phyloP scores from a whole-genome alignment of 2,888 invertebrate genomes.

The Chymomyza fuscimana region DNA sequence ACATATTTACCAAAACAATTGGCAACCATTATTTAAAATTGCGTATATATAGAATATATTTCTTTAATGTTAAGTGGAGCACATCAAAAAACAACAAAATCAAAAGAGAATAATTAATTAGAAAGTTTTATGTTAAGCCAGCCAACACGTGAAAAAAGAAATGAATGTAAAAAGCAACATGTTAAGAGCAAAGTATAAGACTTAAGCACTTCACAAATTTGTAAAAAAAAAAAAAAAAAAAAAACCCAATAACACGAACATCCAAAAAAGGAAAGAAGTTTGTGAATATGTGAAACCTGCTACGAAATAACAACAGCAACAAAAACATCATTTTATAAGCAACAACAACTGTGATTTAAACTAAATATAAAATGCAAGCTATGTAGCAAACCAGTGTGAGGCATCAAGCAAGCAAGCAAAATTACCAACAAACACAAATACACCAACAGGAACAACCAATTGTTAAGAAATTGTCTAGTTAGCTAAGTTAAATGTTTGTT shows the following conservation, averaged over 20 bases:
- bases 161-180: slow-evolving; percentile 29
- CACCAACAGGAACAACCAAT: slow-evolving; percentile 34
- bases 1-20: slow-evolving; percentile 17
- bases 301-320: slow-evolving; percentile 51
- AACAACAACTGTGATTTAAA: slow-evolving; percentile 71
- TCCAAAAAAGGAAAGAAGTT: slow-evolving; percentile 15
- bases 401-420: slow-evolving; percentile 47
- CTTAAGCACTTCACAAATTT: slow-evolving; percentile 70
- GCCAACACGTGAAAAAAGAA: slow-evolving; percentile 31
- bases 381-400: slow-evolving; percentile 33
- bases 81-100: slow-evolving; percentile 8
- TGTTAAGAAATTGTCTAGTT: slow-evolving; percentile 73
- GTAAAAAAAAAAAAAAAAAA: slow-evolving; percentile 30
- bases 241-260: background rate
- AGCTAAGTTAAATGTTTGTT: slow-evolving; percentile 60
- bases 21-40: background rate
- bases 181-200: slow-evolving; percentile 53
- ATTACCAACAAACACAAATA: slow-evolving; percentile 31
- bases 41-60: background rate
- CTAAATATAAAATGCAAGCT: slow-evolving; percentile 34
- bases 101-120: slow-evolving; percentile 14
- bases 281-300: slow-evolving; percentile 30
- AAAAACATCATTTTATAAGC: slow-evolving; percentile 43
- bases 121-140: slow-evolving; percentile 47
- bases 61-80: background rate